Percentiles rank a stretch among this genome's conserved stretches.
These are phyloP conservation scores for Xiphophorus hellerii DNA, from an alignment of 2,113 vertebrate genomes.

Conservation along the genomic window DNA sequence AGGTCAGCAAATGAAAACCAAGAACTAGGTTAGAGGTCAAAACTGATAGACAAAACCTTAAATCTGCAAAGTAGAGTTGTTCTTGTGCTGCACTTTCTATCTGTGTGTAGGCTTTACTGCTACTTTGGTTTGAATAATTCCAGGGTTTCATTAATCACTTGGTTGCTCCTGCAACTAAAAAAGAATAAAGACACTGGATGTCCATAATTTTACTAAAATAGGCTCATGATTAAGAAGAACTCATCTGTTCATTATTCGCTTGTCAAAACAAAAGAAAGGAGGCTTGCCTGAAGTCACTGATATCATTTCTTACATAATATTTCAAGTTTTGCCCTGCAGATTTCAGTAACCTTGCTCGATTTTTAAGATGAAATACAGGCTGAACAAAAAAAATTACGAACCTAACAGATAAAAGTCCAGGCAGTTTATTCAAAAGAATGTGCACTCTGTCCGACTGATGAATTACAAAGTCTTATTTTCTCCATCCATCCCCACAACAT, in stretches of 20 bases:
- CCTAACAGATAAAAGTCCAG: neutral
- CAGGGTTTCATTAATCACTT: too few species aligned
- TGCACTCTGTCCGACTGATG: neutral
- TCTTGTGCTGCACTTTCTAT: too few species aligned
- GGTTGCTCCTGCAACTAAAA: neutral
- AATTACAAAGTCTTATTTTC: constrained; percentile 19
- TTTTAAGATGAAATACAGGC: neutral
- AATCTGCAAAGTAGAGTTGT: too few species aligned
- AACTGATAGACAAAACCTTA: too few species aligned
- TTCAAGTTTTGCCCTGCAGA: constrained; percentile 6
- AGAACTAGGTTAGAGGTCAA: too few species aligned
- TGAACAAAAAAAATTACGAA: neutral
- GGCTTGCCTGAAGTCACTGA: neutral
- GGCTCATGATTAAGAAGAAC: neutral
- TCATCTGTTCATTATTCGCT: neutral
- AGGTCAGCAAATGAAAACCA: neutral
- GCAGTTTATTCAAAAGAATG: neutral
- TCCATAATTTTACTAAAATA: neutral
- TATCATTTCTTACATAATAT: neutral
- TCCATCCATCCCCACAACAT: constrained; percentile 22
- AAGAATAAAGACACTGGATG: neutral
- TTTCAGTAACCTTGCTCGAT: neutral
- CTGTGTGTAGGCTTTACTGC: neutral
- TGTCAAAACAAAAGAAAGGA: neutral
- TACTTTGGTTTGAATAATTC: neutral